Conservation (phyloP, 2,113 vertebrate species). For the Toxostoma redivivum region DNA sequence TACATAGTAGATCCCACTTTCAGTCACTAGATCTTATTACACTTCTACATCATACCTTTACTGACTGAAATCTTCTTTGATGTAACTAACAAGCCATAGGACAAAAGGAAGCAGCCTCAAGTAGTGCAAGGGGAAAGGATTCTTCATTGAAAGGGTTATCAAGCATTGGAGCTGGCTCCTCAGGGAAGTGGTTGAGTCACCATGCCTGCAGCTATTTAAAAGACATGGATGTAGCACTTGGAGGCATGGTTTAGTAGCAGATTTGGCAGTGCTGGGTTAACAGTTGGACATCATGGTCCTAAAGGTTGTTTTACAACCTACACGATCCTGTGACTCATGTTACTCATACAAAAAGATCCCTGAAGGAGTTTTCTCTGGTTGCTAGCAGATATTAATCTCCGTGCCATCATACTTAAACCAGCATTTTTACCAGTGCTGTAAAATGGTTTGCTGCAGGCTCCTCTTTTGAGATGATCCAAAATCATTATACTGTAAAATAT, state of each 20-base stretch:
- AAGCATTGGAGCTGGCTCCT: not conserved
- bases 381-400: not conserved
- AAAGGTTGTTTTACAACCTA: not conserved
- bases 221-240: not conserved
- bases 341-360: not conserved
- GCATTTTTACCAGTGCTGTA: not conserved
- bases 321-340: not conserved
- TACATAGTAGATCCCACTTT: not conserved
- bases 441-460: not conserved
- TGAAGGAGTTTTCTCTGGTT: not conserved
- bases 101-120: not conserved
- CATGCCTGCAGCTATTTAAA: not conserved
- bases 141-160: not conserved
- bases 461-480: not conserved
- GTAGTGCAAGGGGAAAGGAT: not conserved
- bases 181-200: not conserved
- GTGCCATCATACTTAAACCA: not conserved
- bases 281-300: not conserved
- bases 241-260: not conserved
- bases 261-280: not conserved
- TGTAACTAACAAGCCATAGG: not conserved
- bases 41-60: not conserved
- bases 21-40: not conserved
- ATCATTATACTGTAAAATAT: not conserved
- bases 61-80: not conserved